phyloP scores from a whole-genome alignment of 92 coral and sea anemone genomes.

The Chrysogorgia sp. region DNA sequence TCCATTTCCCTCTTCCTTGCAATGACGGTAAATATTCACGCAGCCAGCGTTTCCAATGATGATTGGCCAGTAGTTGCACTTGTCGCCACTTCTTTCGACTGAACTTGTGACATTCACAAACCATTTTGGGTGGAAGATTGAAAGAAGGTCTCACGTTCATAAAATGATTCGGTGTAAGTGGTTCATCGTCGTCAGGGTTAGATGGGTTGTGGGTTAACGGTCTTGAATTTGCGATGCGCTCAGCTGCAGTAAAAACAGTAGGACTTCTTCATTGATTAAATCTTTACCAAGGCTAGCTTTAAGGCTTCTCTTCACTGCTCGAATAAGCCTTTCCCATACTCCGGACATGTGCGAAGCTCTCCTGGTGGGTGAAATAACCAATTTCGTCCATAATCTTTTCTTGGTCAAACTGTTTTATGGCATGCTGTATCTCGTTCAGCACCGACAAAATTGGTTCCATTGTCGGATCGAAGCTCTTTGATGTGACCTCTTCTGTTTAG shows the following conservation, averaged over 20 bases:
- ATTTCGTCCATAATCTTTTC: slow-evolving; percentile 41
- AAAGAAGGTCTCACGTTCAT: slow-evolving; percentile 40
- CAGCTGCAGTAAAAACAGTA: slow-evolving; percentile 67
- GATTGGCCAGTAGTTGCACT: slow-evolving; percentile 62
- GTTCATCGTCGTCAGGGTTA: no score
- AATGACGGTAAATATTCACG: slow-evolving; percentile 56
- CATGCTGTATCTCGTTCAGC: slow-evolving; percentile 68
- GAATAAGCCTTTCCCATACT: slow-evolving; percentile 70
- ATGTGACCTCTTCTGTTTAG: no score
- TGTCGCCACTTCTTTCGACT: slow-evolving; percentile 65
- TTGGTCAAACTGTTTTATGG: slow-evolving; percentile 50
- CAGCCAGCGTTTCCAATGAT: slow-evolving; percentile 61
- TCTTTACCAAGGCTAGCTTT: slow-evolving; percentile 59
- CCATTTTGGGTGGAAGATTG: slow-evolving; percentile 56
- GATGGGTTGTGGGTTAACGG: slow-evolving; percentile 58
- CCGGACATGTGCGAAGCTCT: slow-evolving; percentile 68
- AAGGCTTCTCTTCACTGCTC: slow-evolving; percentile 59
- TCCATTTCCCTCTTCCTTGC: slow-evolving; percentile 56
- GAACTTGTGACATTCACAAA: slow-evolving; percentile 46
- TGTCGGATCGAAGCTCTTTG: no score
- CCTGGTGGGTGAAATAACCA: slow-evolving; percentile 70
- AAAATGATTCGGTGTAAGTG: slow-evolving; percentile 49
- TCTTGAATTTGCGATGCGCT: slow-evolving; percentile 63
- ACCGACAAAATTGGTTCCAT: slow-evolving; percentile 70
- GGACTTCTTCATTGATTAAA: slow-evolving; percentile 51